These are phyloP conservation scores for Ceyx margarethae DNA, from an alignment of 2,113 vertebrate species.

Conservation along the genomic window DNA sequence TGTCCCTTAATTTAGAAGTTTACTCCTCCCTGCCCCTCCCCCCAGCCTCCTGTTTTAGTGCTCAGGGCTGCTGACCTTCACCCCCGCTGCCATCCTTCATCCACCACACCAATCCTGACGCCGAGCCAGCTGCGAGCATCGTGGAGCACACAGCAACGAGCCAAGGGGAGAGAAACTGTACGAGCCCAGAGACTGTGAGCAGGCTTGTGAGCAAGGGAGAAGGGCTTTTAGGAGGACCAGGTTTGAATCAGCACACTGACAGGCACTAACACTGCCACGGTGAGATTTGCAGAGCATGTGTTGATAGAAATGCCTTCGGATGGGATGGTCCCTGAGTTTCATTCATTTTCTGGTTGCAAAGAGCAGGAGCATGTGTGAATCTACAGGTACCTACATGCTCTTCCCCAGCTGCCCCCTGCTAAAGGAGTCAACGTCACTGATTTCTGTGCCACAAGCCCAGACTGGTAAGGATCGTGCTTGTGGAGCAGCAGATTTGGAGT, in stretches of 20 bases:
- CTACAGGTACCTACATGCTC: background rate
- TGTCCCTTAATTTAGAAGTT: background rate
- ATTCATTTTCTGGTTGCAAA: background rate
- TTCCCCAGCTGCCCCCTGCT: background rate
- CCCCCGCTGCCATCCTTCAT: conserved; percentile 3
- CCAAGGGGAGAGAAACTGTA: background rate
- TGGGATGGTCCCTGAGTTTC: background rate
- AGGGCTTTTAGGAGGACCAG: background rate
- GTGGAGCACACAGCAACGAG: accelerated
- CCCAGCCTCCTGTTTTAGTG: background rate
- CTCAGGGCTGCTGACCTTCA: background rate
- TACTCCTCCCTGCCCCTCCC: background rate
- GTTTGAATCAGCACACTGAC: background rate
- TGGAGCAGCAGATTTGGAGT: background rate
- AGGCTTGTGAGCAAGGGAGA: background rate
- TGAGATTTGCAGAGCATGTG: background rate
- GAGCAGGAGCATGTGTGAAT: accelerated
- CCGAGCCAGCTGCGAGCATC: background rate
- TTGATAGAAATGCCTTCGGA: background rate
- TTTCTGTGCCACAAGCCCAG: background rate
- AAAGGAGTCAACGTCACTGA: background rate
- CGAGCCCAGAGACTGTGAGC: background rate
- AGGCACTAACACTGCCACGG: background rate
- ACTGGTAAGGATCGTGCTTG: background rate
- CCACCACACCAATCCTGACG: accelerated